These are phyloP conservation scores for Valencia hispanica DNA, from an alignment of 2,797 vertebrate genomes.

Conservation along the genomic window DNA sequence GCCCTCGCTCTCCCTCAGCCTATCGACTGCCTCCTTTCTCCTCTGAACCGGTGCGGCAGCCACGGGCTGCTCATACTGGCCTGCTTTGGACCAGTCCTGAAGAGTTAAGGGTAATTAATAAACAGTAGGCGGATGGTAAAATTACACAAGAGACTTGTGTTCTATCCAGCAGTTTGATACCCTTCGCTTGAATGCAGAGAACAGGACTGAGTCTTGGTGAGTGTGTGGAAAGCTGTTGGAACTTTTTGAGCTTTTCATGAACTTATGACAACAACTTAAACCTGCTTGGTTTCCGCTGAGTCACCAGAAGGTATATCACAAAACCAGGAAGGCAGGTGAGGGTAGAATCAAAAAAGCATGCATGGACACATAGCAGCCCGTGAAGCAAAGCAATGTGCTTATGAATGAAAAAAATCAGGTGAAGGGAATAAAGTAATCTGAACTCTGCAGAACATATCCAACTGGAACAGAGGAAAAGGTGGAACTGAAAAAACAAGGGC, in stretches of 20 bases:
- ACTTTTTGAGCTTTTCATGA: conserved; percentile 17
- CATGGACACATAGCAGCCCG: conserved; percentile 48
- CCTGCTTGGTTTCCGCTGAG: conserved; percentile 66
- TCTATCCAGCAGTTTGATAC: conserved; percentile 81
- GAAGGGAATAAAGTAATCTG: conserved; percentile 39
- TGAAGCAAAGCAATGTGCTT: conserved; percentile 66
- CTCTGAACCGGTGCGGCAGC: conserved; percentile 84
- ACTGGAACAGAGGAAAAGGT: conserved; percentile 47
- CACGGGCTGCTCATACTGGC: conserved; percentile 88
- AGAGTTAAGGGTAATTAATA: conserved; percentile 64
- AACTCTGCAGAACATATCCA: conserved; percentile 36
- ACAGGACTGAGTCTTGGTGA: conserved; percentile 31
- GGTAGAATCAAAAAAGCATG: conserved; percentile 21
- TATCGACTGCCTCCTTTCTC: conserved; percentile 90
- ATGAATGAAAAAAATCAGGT: conserved; percentile 68
- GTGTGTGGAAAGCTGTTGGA: conserved; percentile 24
- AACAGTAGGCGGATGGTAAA: conserved; percentile 31
- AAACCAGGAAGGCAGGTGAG: conserved; percentile 53
- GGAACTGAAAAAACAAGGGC: conserved; percentile 65
- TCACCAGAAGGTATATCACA: conserved; percentile 64
- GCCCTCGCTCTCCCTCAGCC: conserved; percentile 86
- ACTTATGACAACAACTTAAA: conserved; percentile 31
- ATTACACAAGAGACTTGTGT: conserved; percentile 65
- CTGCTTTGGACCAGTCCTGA: conserved; percentile 96
- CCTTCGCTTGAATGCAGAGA: conserved; percentile 83